A percentile compares a stretch with the other conserved stretches of the same genome.
These are phyloP conservation scores for Canis aureus DNA, from an alignment of 2,113 vertebrate genomes.

Conservation along the genomic window DNA sequence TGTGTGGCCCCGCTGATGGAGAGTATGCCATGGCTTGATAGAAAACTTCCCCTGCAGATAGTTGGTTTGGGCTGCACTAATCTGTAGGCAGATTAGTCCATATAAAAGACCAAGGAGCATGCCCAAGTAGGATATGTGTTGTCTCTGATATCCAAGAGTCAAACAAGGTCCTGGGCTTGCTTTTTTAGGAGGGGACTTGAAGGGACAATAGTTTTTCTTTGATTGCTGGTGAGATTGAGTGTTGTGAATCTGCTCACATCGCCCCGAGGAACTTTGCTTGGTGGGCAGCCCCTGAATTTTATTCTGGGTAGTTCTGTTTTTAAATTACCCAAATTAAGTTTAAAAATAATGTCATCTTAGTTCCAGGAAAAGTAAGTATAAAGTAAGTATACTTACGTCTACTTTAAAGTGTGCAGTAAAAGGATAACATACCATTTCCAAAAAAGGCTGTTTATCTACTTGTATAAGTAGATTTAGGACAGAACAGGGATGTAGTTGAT, in stretches of 20 bases:
- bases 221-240: neutral
- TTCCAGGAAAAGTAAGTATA: neutral
- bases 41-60: neutral
- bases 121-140: neutral
- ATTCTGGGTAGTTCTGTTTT: neutral
- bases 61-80: neutral
- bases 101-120: neutral
- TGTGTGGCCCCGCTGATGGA: neutral
- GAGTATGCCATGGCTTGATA: neutral
- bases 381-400: neutral
- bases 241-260: neutral
- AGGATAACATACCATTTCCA: neutral
- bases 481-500: neutral
- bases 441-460: neutral
- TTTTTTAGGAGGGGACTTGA: neutral
- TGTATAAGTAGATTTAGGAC: neutral
- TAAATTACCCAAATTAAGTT: constrained; percentile 5
- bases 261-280: neutral
- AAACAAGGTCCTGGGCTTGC: neutral
- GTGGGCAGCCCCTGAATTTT: neutral
- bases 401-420: neutral
- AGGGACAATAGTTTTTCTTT: neutral
- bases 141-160: neutral
- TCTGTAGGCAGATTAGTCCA: neutral
- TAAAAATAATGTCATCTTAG: neutral